Evolutionary conservation across 2,797 vertebrate genomes (phyloP), one percentile per base, ranked within the genome.

Genomic region (Propithecus perrieri): DNA sequence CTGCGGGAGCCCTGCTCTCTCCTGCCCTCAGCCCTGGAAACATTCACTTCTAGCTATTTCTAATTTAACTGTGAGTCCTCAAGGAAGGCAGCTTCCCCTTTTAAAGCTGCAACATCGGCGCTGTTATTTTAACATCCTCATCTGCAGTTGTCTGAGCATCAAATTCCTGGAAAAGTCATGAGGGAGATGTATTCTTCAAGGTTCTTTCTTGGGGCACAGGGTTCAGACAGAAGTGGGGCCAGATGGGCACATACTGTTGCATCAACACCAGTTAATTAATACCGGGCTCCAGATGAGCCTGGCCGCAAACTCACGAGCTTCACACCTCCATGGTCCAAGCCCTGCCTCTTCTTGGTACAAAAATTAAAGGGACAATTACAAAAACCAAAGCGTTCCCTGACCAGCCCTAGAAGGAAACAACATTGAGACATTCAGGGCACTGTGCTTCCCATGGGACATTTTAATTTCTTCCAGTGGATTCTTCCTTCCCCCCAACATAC

Each of bases 21-120:
- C 26, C 4, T 33, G 38, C 24, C 17, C 26, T 81, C 59, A 92
- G 48, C 20, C 38, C 33, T 83, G 35, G 84, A 53, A 83, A 69
- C 43, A 86, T 17, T 35, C 33, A 74, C 57, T 74, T 69, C 43
- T 15, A 33, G 55, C 38, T 50, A 14, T 95, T 93, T 96, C 41
- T 55, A 7, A 65, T 59, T 69, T 88, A 65, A 84, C 74, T 84
- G 6, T 92, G 63, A 80, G 61, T 89, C 61, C 71, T 87, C 61
- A 28, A 15, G 46, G 35, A 75, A 38, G 61, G 24, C 35, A 24
- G 33, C 20, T 91, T 63, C 53, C 7, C 14, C 74, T 41, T 78
- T 85, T 14, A 91, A n/a, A 96, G 26, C n/a, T 7, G 9, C 78
- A 71, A 0, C 15, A 20, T 59, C 28, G 72, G 28, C 46, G 35